phyloP scores from a whole-genome alignment of 2,797 vertebrate genomes.

The Gymnodraco acuticeps region DNA sequence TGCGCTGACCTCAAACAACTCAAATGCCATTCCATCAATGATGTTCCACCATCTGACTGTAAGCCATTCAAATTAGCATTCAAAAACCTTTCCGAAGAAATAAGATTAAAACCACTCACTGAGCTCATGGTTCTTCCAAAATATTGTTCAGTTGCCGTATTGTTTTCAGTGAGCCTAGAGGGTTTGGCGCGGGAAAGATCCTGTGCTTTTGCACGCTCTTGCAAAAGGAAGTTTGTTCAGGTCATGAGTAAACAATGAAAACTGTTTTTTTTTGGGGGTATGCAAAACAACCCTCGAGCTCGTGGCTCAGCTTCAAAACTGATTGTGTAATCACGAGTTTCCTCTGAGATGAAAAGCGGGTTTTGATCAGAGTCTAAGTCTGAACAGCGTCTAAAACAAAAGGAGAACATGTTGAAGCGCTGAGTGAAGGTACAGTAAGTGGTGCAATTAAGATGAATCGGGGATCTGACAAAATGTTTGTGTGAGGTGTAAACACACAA shows the following conservation, averaged over 20 bases:
- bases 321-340: slow-evolving; percentile 45
- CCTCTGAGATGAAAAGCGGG: slow-evolving; percentile 38
- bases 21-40: slow-evolving; percentile 87
- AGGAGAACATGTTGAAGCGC: slow-evolving; percentile 12
- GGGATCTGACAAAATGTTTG: slow-evolving; percentile 76
- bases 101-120: slow-evolving; percentile 91
- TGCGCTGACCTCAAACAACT: slow-evolving; percentile 92
- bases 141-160: slow-evolving; percentile 77
- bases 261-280: not conserved
- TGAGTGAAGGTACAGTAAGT: slow-evolving; percentile 51
- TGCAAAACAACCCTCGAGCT: slow-evolving; percentile 26
- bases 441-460: slow-evolving; percentile 73
- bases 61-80: slow-evolving; percentile 70
- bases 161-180: slow-evolving; percentile 89
- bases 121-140: slow-evolving; percentile 62
- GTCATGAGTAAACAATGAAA: slow-evolving; percentile 30
- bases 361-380: slow-evolving; percentile 47
- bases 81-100: slow-evolving; percentile 92
- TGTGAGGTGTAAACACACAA: slow-evolving; percentile 79
- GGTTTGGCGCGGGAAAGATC: slow-evolving; percentile 42
- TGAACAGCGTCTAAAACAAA: slow-evolving; percentile 38
- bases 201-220: slow-evolving; percentile 36
- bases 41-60: slow-evolving; percentile 85
- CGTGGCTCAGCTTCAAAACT: slow-evolving; percentile 21
- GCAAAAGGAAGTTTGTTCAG: slow-evolving; percentile 15